Conservation (phyloP, 2,888 invertebrate genomes). For the Acanthosepion esculentum region DNA sequence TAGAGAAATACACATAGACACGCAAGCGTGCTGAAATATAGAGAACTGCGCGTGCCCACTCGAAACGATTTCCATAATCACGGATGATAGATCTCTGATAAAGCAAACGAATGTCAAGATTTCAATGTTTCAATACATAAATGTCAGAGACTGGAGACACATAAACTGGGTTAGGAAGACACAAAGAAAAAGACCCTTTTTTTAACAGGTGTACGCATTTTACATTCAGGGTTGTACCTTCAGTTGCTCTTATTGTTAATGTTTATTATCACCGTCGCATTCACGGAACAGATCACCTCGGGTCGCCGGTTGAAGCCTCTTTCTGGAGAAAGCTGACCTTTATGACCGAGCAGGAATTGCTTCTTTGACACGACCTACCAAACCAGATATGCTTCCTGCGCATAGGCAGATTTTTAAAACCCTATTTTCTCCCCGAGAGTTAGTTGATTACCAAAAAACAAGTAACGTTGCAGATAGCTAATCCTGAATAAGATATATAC, state of each 20-base stretch:
- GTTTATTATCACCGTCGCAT: too few species aligned
- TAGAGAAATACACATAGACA: not conserved
- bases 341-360: not conserved
- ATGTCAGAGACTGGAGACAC: not conserved
- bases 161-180: not conserved
- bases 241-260: not conserved
- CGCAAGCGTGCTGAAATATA: too few species aligned
- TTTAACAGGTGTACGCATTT: not conserved
- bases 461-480: not conserved
- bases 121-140: not conserved
- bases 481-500: not conserved
- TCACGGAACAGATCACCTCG: not conserved
- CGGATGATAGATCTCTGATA: not conserved
- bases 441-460: not conserved
- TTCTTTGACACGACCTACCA: not conserved
- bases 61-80: not conserved
- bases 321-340: not conserved
- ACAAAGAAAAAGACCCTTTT: not conserved
- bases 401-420: not conserved
- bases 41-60: too few species aligned
- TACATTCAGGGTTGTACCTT: not conserved
- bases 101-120: not conserved
- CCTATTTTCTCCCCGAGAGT: not conserved
- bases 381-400: not conserved
- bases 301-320: not conserved